Percentiles rank a stretch among this genome's conserved stretches.
phyloP scores from a whole-genome alignment of 2,113 vertebrate species.

The Orientallactaga bullata region DNA sequence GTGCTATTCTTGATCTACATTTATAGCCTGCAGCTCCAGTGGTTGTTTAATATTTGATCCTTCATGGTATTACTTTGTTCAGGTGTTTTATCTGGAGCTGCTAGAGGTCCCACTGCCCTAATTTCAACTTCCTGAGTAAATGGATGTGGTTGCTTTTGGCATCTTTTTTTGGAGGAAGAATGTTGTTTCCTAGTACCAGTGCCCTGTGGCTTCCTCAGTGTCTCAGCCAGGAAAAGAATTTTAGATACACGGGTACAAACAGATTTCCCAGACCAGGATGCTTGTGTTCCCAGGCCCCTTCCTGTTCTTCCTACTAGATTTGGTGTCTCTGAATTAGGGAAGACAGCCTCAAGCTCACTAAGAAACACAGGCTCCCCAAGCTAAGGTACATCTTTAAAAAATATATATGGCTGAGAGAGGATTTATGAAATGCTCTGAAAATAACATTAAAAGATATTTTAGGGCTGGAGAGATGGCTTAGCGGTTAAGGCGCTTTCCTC shows the following conservation, averaged over 20 bases:
- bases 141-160: neutral
- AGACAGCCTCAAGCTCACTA: neutral
- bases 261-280: neutral
- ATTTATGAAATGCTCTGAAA: slow-evolving; percentile 32
- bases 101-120: neutral
- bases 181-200: neutral
- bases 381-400: neutral
- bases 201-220: neutral
- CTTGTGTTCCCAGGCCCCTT: neutral
- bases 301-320: neutral
- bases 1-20: neutral
- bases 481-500: no score
- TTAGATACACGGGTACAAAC: neutral
- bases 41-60: neutral
- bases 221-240: neutral
- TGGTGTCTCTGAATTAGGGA: neutral
- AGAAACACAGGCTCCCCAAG: neutral
- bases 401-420: neutral
- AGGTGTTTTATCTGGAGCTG: neutral
- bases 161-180: neutral
- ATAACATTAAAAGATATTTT: neutral
- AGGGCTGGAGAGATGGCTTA: no score
- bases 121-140: neutral
- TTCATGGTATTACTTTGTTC: neutral
- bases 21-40: neutral